Conservation (phyloP, 2,797 vertebrate species). For the Cichlasoma orientale region DNA sequence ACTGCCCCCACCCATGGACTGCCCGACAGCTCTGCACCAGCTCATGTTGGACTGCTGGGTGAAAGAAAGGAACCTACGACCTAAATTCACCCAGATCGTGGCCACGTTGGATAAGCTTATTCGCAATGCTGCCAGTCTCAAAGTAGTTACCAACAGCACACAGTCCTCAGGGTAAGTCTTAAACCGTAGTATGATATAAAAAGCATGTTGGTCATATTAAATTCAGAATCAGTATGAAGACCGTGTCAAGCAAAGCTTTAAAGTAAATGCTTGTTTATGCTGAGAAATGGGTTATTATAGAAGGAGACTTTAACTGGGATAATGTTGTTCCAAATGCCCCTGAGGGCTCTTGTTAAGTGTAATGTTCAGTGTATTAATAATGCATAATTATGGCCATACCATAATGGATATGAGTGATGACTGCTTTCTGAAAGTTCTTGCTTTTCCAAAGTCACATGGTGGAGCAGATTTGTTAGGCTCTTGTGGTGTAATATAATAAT, state of each 20-base stretch:
- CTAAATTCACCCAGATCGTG: slow-evolving; percentile 98
- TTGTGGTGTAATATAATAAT: background rate
- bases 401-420: background rate
- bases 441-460: slow-evolving; percentile 16
- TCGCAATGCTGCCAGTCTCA: slow-evolving; percentile 97
- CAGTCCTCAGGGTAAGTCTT: slow-evolving; percentile 92
- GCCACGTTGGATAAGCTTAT: slow-evolving; percentile 98
- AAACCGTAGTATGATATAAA: background rate
- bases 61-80: slow-evolving; percentile 95
- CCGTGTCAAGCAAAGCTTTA: background rate
- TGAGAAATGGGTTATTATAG: slow-evolving; percentile 1
- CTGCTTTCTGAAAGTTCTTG: background rate
- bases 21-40: slow-evolving; percentile 95
- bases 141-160: slow-evolving; percentile 92
- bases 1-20: slow-evolving; percentile 98
- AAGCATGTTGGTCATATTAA: background rate
- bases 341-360: slow-evolving; percentile 1
- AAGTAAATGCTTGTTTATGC: background rate
- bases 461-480: slow-evolving; percentile 1
- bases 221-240: background rate
- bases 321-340: background rate
- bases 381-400: slow-evolving; percentile 14
- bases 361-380: slow-evolving; percentile 21
- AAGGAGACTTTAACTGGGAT: background rate
- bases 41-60: slow-evolving; percentile 99